These are phyloP conservation scores for Periophthalmus magnuspinnatus DNA, from an alignment of 2,797 vertebrate species.

Conservation along the genomic window DNA sequence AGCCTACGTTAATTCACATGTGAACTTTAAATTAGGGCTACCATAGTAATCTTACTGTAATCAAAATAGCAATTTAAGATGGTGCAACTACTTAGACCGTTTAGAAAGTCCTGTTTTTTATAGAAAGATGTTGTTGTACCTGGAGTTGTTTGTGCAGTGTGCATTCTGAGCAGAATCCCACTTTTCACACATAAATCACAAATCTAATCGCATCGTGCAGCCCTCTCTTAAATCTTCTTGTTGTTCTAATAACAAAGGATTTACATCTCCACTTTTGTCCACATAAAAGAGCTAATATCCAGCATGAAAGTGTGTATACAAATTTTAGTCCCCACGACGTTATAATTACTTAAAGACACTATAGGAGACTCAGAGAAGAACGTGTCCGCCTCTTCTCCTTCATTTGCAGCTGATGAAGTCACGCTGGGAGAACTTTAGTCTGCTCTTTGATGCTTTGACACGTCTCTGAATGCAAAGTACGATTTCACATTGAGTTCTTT, in stretches of 20 bases:
- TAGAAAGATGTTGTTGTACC: too few species aligned
- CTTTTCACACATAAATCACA: too few species aligned
- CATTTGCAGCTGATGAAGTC: constrained; percentile 42
- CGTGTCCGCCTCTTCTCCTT: constrained; percentile 51
- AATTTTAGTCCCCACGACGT: constrained; percentile 11
- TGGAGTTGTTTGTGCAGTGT: too few species aligned
- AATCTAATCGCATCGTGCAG: too few species aligned
- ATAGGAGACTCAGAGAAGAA: constrained; percentile 32
- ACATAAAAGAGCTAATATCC: too few species aligned
- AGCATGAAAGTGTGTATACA: background rate
- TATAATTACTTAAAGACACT: constrained; percentile 24
- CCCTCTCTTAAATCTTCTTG: too few species aligned
- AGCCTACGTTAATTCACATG: background rate
- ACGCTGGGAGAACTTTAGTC: constrained; percentile 37
- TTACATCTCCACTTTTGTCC: background rate
- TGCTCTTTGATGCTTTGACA: constrained; percentile 50
- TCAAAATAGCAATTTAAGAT: too few species aligned
- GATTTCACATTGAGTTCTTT: constrained; percentile 41
- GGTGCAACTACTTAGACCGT: too few species aligned
- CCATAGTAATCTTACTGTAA: too few species aligned
- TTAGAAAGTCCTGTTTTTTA: too few species aligned
- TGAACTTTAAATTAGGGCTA: background rate
- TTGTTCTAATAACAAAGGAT: too few species aligned
- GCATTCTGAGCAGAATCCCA: too few species aligned
- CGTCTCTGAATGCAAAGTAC: constrained; percentile 47